A percentile compares a stretch with the other conserved stretches of the same genome.
These are phyloP conservation scores for Formica exsecta DNA, from an alignment of 1,140 invertebrate species.

Conservation along the genomic window DNA sequence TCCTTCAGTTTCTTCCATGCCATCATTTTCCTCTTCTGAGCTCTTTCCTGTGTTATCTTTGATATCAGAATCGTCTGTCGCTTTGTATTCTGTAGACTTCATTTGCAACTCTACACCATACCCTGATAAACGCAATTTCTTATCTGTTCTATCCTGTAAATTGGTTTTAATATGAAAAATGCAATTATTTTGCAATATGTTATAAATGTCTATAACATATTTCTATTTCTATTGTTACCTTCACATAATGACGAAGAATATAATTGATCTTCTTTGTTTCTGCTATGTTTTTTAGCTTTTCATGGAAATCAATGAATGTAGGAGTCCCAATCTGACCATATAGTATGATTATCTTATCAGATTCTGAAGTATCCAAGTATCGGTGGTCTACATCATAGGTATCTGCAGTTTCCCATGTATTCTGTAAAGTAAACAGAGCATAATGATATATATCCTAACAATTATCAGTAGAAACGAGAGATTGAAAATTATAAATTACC, in stretches of 20 bases:
- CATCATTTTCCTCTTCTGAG: slow-evolving; percentile 87
- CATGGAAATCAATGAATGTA: slow-evolving; percentile 92
- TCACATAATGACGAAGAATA: slow-evolving; percentile 94
- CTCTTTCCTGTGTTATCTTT: slow-evolving; percentile 87
- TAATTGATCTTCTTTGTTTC: slow-evolving; percentile 93
- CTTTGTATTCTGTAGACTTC: slow-evolving; percentile 99
- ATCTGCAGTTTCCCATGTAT: slow-evolving; percentile 83
- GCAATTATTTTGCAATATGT: background rate
- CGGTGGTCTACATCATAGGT: slow-evolving; percentile 95
- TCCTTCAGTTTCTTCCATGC: slow-evolving; percentile 93
- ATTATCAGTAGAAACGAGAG: background rate
- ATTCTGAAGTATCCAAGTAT: slow-evolving; percentile 91
- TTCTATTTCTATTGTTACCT: slow-evolving; percentile 86
- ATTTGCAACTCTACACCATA: slow-evolving; percentile 99
- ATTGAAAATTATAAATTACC: slow-evolving; percentile 8
- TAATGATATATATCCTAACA: background rate
- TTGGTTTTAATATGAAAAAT: slow-evolving; percentile 19
- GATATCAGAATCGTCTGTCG: slow-evolving; percentile 96
- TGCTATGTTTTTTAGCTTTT: slow-evolving; percentile 90
- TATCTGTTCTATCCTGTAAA: slow-evolving; percentile 87
- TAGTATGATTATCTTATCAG: slow-evolving; percentile 91
- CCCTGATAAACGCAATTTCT: slow-evolving; percentile 94
- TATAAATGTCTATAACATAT: background rate
- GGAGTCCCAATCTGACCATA: slow-evolving; percentile 95
- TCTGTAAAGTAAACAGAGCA: slow-evolving; percentile 72